Evolutionary conservation across 2,888 invertebrate species (phyloP), one percentile per base, ranked within the genome.

Genomic region (Hirtodrosophila histrioides): DNA sequence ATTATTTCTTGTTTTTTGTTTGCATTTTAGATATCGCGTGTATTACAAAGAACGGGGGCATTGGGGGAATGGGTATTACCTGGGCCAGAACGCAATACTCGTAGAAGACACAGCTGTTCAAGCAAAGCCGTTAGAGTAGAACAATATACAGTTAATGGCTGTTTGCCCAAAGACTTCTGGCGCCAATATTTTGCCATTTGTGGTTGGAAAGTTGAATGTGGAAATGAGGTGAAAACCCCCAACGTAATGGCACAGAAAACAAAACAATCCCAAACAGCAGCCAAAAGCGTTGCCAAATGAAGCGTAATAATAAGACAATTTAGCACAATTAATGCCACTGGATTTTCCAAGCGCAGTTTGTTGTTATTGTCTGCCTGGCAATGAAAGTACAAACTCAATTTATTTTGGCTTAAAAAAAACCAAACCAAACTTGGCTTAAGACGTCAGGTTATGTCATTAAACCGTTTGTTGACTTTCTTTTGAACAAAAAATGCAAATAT

Each of bases 401-500:
- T 27, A 27, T 27, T 27, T 27, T 27, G 27, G 6, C 2, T 6
- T 27, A 2, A 2, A 27, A 27, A 27, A 27, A 27, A 27, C 27
- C 27, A 27, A 27, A 9, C 31, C 8, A 7, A 31, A 31, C 31
- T 31, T 45, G 50, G 36, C 41, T 39, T 11, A n/a, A 50, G 43
- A 49, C 39, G 44, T 43, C 35, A 46, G 50, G 82, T 84, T 83
- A 83, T 84, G 82, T 82, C 82, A 82, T 73, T 69, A 40, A 62
- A 57, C 53, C 55, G 45, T 65, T 84, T 79, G 75, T 79, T 83
- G 82, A 84, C 82, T 83, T 83, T 83, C 82, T 83, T 82, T 83
- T 66, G 46, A 73, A 64, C 69, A 57, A 75, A 57, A 75, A 73
- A 80, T 80, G 83, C 80, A 82, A 80, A 80, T 79, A 54, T 43